A percentile compares a stretch with the other conserved stretches of the same genome.
phyloP scores from a whole-genome alignment of 2,797 vertebrate species.

The Gymnocypris eckloni region DNA sequence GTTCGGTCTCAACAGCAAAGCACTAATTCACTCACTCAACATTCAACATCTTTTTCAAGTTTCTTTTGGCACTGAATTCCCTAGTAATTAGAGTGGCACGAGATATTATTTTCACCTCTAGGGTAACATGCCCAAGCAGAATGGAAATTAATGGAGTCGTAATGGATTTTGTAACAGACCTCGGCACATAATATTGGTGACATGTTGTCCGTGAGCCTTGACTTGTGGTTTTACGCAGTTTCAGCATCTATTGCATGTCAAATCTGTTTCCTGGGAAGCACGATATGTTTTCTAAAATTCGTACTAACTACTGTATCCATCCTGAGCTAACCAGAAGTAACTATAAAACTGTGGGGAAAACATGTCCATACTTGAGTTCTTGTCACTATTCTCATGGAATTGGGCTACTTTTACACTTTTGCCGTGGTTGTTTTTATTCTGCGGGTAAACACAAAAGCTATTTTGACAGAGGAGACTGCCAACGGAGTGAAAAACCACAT shows the following conservation, averaged over 20 bases:
- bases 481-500: not conserved
- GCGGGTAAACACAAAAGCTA: not conserved
- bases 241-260: slow-evolving; percentile 12
- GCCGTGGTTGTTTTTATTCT: not conserved
- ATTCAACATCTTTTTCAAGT: slow-evolving; percentile 19
- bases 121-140: slow-evolving; percentile 29
- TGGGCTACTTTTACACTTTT: not conserved
- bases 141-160: slow-evolving; percentile 34
- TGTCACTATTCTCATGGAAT: not conserved
- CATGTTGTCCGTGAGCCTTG: slow-evolving; percentile 34
- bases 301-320: not conserved
- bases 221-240: slow-evolving; percentile 27
- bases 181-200: slow-evolving; percentile 15
- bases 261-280: slow-evolving; percentile 23
- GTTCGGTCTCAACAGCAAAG: slow-evolving; percentile 28
- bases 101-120: slow-evolving; percentile 41
- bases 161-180: slow-evolving; percentile 31
- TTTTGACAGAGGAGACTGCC: not conserved
- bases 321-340: slow-evolving; percentile 12
- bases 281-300: not conserved
- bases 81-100: slow-evolving; percentile 8
- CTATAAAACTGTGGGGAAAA: not conserved
- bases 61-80: slow-evolving; percentile 28
- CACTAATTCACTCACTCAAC: slow-evolving; percentile 40
- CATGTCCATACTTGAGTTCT: not conserved